Conservation (phyloP, 2,797 vertebrate species). For the Propithecus perrieri region DNA sequence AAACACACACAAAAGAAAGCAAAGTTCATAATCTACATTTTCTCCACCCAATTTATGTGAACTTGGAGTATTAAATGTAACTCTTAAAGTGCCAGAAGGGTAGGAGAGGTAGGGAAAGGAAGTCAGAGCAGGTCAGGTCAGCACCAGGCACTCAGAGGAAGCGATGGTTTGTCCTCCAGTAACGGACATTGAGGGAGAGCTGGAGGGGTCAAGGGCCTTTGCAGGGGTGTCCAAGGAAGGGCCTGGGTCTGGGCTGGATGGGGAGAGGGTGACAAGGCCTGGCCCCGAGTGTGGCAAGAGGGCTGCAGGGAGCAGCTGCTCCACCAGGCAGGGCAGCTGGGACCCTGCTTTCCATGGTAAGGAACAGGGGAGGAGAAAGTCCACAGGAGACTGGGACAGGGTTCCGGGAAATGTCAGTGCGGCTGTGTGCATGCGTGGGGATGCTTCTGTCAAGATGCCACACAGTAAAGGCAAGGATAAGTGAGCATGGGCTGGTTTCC, state of each 20-base stretch:
- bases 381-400: background rate
- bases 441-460: background rate
- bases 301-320: no score
- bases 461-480: no score
- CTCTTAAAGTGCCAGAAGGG: background rate
- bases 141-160: background rate
- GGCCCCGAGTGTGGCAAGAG: no score
- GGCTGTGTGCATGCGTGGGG: no score
- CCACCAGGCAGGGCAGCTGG: fast-evolving
- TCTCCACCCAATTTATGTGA: background rate
- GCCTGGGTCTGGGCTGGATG: background rate
- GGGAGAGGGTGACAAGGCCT: background rate
- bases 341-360: background rate
- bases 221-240: background rate
- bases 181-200: fast-evolving
- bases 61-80: background rate
- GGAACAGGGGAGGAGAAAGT: background rate
- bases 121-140: no score
- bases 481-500: background rate
- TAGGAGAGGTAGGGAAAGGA: background rate
- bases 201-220: background rate
- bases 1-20: background rate
- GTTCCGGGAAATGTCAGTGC: background rate
- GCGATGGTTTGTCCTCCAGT: background rate
- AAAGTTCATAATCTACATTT: background rate